Evolutionary conservation across 1,140 invertebrate genomes (phyloP), one percentile per base, ranked within the genome.

Genomic region (Drosophila tsacasi): DNA sequence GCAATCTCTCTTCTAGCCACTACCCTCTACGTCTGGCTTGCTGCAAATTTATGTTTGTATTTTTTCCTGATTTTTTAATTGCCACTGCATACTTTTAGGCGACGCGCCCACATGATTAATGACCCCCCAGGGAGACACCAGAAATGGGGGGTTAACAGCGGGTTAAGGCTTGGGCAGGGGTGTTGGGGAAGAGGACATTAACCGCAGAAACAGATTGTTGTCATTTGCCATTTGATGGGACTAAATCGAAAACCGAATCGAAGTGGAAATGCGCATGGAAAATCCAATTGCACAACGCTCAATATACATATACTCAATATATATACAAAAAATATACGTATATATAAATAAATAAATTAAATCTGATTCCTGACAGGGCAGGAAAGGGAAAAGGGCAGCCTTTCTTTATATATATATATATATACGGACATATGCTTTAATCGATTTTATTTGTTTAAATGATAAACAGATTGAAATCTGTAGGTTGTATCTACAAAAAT

Each of bases 201-300:
- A 71, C 81, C 60, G 64, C 80, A 87, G 55, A 73, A 80, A 73
- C 83, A 74, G 78, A 89, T 89, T 89, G 84, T 84, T 89, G 85
- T 89, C 85, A 90, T 89, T 81, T 81, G 61, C 47, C 81, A 75
- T 68, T 81, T 81, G 74, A 84, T 79, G 85, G 50, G 67, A 79
- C 65, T 72, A 74, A 73, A 74, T 74, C 78, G 64, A 65, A 73
- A 81, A 61, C 71, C 60, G 65, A 59, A 62, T 57, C 50, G 58
- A 74, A 66, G 57, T 58, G 71, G 57, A 72, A 50, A 66, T 64
- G 13, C 17, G n/a, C 25, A 69, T 54, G 30, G 32, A 50, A 49
- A 74, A 68, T 68, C 64, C 76, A 66, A 55, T 63, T 66, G 63
- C 67, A 82, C 65, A 82, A 55, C 63, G 4, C 9, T 19, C 47